Evolutionary conservation across 2,113 vertebrate genomes (phyloP), one percentile per base, ranked within the genome.

Genomic region (Eudorcas thomsonii): DNA sequence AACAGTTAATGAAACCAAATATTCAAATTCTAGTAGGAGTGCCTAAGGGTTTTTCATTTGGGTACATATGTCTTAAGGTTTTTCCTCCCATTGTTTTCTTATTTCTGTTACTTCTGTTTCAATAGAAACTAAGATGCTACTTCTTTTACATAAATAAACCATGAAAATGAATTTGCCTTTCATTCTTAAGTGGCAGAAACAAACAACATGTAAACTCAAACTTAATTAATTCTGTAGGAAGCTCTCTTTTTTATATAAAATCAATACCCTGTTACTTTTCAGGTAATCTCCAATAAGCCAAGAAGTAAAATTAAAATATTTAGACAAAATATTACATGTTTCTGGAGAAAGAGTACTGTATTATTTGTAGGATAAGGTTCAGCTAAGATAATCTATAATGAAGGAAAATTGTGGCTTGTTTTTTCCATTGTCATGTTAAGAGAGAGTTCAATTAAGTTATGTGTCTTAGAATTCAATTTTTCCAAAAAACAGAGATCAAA

Each of bases 381-480:
- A 84, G 64, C 60, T 80, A 90, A 67, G 23, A 92, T 74, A 43
- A 67, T 23, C 39, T 71, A 93, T 0, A 30, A 87, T 64, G 23
- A 93, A 92, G n/a, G 23, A 95, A 85, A 50, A 48, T 15, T 50
- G 5, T 74, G 52, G 17, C 39, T 74, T 86, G 92, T 60, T 86
- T 25, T 55, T 57, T 78, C 77, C 50, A 10, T 84, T 85, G 26
- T 77, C 36, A 90, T 15, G 9, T 48, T 28, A 92, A 94, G 33
- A 96, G 48, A 45, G 26, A 88, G 13, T 89, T 33, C 43, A 89
- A 90, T 83, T 30, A 83, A 62, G 39, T 92, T 82, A 59, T 11
- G 54, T 54, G 39, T 85, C 64, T 95, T 93, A 91, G 39, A 94
- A 95, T 93, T 96, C 83, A 95, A 21, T 92, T 97, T 91, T 89